Evolutionary conservation across 2,797 vertebrate species (phyloP), one percentile per base, ranked within the genome.

Genomic region (Nannoperca obscura): DNA sequence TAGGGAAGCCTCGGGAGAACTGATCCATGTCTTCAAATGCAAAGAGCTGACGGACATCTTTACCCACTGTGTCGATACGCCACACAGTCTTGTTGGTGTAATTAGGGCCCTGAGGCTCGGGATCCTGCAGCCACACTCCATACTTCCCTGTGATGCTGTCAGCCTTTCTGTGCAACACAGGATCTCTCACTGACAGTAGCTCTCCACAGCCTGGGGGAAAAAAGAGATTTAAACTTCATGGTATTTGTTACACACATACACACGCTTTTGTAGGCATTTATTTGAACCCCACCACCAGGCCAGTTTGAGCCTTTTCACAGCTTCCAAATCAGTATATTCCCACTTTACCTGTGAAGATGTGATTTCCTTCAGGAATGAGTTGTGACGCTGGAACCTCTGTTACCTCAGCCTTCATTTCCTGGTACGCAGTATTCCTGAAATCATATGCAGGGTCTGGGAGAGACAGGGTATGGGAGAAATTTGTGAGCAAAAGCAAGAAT

Each of bases 61-160:
- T 94, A 69, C 97, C 97, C 22, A 98, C 97, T 0, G 96, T 86
- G 79, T 98, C 96, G 0, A 98, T 93, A 0, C 97, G 95, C 98
- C 97, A 99, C 8, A 97, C 96, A 38, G 96, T 97, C 61, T 95
- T 92, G 46, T 36, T 86, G 0, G 94, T 95, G 76, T 97, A 96
- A 1, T 91, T 91, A 8, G 86, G 9, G 5, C 77, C 10, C 62
- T 68, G 75, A 0, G 97, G 95, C 82, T 97, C 95, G 0, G 97
- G 97, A 86, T 99, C 98, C 89, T 96, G 95, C 95, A 99, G 96
- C 98, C 98, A 99, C 71, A 97, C 96, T 0, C 98, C 97, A 0
- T 99, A 99, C 90, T 98, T 99, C 44, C 98, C 98, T 0, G 94
- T 93, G 70, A 98, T 96, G 36, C 93, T 93, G 7, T 98, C 98